These are phyloP conservation scores for Sphaerodactylus townsendi DNA, from an alignment of 2,113 vertebrate genomes.

Conservation along the genomic window DNA sequence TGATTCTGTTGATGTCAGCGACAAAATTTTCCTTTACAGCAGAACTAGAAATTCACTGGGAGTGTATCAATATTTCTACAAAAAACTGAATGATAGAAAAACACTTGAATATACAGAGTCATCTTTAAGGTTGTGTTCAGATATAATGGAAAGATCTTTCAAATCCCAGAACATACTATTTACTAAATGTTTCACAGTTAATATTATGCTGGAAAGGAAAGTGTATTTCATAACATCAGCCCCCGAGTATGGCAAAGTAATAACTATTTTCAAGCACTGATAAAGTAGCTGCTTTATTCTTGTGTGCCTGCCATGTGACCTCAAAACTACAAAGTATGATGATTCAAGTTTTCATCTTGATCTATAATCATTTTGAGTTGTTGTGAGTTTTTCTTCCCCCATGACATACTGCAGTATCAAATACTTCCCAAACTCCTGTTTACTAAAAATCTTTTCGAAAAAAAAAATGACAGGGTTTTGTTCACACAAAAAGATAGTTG, in stretches of 20 bases:
- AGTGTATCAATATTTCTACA: background rate
- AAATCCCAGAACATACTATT: background rate
- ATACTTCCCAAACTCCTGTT: constrained; percentile 35
- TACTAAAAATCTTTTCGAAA: background rate
- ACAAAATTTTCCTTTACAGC: background rate
- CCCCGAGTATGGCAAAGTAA: background rate
- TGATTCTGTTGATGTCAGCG: background rate
- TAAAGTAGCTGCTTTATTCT: background rate
- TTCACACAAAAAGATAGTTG: constrained; percentile 22
- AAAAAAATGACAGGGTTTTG: constrained; percentile 44
- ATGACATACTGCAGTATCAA: constrained; percentile 12
- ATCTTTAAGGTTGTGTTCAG: background rate
- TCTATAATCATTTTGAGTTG: background rate
- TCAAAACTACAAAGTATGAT: background rate
- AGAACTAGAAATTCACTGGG: background rate
- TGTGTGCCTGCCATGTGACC: background rate
- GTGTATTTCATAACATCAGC: background rate
- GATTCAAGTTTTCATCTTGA: constrained; percentile 11
- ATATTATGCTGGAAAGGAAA: background rate
- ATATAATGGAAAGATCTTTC: background rate
- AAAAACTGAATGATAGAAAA: background rate
- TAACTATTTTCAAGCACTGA: background rate
- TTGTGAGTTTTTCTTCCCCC: background rate
- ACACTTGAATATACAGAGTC: background rate
- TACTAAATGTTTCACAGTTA: background rate